phyloP scores from a whole-genome alignment of 2,888 invertebrate species.

The Rhagonycha fulva region DNA sequence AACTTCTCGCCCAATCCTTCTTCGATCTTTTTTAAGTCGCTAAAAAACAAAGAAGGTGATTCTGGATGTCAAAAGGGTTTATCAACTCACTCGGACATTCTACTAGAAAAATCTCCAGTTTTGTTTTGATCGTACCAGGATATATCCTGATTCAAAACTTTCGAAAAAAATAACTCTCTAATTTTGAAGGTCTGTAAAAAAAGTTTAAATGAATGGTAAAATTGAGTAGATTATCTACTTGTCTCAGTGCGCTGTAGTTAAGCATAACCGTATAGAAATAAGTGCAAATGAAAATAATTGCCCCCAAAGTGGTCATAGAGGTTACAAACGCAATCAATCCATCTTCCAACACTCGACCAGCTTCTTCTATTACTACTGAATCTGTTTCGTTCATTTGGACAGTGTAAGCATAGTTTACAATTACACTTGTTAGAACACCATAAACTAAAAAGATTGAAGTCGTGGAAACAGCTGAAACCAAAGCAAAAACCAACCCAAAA shows the following conservation, averaged over 20 bases:
- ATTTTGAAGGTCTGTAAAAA: constrained; percentile 62
- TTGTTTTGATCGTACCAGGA: constrained; percentile 73
- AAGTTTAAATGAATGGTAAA: constrained; percentile 59
- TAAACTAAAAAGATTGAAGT: constrained; percentile 72
- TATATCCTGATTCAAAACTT: constrained; percentile 74
- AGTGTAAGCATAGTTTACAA: constrained; percentile 54
- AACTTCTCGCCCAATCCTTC: constrained; percentile 85
- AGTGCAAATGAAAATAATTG: constrained; percentile 62
- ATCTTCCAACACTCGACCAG: background rate
- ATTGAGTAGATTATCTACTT: constrained; percentile 67
- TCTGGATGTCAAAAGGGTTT: background rate
- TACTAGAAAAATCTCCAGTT: constrained; percentile 73
- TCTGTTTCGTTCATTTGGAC: background rate
- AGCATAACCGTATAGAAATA: constrained; percentile 70
- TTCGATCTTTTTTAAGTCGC: constrained; percentile 75
- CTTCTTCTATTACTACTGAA: background rate
- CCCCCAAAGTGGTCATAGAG: constrained; percentile 65
- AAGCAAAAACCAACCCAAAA: constrained; percentile 62
- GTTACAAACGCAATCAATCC: constrained; percentile 58
- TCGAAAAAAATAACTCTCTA: constrained; percentile 66
- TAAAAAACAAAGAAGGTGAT: too few species aligned
- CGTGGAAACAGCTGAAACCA: constrained; percentile 64
- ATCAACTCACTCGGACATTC: constrained; percentile 72
- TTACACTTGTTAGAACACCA: constrained; percentile 65
- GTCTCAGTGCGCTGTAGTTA: constrained; percentile 72